phyloP scores from a whole-genome alignment of 2,888 invertebrate species.

The Loripinus fragilis region DNA sequence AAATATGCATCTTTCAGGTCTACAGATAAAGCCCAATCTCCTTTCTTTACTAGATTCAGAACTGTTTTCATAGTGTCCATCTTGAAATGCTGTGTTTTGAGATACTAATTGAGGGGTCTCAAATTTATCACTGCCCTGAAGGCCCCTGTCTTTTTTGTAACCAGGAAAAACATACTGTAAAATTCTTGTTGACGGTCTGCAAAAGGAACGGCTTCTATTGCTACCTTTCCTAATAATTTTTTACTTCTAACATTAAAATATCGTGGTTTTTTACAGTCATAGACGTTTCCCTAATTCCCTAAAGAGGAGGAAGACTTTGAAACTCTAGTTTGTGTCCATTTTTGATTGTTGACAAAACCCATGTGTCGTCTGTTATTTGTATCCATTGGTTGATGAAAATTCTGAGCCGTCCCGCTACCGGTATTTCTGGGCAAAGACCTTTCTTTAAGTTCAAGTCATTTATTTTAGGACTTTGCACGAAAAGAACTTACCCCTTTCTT shows the following conservation, averaged over 20 bases:
- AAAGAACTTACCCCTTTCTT: constrained; percentile 33
- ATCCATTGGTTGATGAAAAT: constrained; percentile 26
- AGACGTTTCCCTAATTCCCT: constrained; percentile 28
- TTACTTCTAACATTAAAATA: constrained; percentile 42
- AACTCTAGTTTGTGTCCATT: constrained; percentile 35
- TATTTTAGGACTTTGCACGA: constrained; percentile 25
- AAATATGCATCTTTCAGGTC: constrained; percentile 43
- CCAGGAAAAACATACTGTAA: constrained; percentile 50
- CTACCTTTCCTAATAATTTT: constrained; percentile 31
- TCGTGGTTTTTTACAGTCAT: constrained; percentile 3
- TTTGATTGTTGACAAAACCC: constrained; percentile 30
- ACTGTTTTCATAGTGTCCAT: constrained; percentile 50
- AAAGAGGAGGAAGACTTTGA: constrained; percentile 24
- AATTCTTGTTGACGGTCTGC: constrained; percentile 34
- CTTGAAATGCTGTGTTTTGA: constrained; percentile 46
- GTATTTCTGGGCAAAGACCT: constrained; percentile 44
- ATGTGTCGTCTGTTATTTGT: constrained; percentile 39
- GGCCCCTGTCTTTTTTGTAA: constrained; percentile 39
- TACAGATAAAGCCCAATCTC: constrained; percentile 42
- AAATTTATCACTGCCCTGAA: constrained; percentile 50
- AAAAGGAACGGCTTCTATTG: constrained; percentile 34
- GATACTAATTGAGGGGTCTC: constrained; percentile 51
- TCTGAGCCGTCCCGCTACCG: constrained; percentile 41
- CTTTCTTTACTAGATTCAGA: constrained; percentile 35
- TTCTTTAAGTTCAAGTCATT: constrained; percentile 13